A percentile compares a stretch with the other conserved stretches of the same genome.
Conservation (phyloP, 2,797 vertebrate species). For the Peromyscus eremicus region DNA sequence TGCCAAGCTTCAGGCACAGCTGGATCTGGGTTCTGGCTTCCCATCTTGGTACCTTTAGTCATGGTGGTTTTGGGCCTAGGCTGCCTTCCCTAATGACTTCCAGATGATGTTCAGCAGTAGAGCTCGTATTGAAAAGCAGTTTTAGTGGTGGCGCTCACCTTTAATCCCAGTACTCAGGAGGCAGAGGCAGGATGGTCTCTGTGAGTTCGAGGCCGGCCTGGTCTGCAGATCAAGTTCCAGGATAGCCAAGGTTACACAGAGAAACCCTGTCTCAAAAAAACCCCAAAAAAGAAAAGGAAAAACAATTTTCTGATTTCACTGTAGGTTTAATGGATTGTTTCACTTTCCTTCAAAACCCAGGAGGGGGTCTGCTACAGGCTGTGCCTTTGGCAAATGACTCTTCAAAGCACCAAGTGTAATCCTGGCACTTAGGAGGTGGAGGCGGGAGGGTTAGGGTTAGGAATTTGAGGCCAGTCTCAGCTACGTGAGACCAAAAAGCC, state of each 20-base stretch:
- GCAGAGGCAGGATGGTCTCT: not conserved
- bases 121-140: not conserved
- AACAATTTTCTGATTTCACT: not conserved
- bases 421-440: not conserved
- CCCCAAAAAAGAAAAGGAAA: not conserved
- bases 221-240: not conserved
- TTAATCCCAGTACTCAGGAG: not conserved
- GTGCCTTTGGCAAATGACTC: not conserved
- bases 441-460: not conserved
- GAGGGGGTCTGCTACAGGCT: not conserved
- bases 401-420: not conserved
- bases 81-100: not conserved
- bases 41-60: not conserved
- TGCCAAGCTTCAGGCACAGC: not conserved
- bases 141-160: not conserved
- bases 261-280: not conserved
- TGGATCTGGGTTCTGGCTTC: not conserved
- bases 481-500: not conserved
- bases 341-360: not conserved
- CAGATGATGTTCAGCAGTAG: not conserved
- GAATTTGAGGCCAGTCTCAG: not conserved
- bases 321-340: slow-evolving; percentile 1
- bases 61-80: not conserved
- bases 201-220: not conserved
- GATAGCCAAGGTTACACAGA: not conserved